Evolutionary conservation across 2,797 vertebrate genomes (phyloP).

Genomic region (Crypturellus tataupa): DNA sequence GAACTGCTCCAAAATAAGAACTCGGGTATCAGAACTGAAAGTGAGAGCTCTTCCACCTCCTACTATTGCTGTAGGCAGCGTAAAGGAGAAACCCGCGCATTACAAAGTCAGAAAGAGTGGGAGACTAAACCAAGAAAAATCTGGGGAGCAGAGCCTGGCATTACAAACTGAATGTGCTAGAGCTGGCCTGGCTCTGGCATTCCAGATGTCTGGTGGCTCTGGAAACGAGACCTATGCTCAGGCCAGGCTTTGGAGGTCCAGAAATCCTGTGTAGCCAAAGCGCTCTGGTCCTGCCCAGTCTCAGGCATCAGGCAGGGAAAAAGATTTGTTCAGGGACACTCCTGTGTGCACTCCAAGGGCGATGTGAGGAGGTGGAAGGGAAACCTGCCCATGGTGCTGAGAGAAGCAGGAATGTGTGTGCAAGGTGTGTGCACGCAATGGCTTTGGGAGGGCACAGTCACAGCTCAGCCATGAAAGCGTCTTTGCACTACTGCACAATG

Average conservation of each 20-base stretch:
- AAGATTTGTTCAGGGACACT: fast-evolving
- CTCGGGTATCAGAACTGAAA: not conserved
- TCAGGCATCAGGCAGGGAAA: not conserved
- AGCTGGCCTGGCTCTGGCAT: not conserved
- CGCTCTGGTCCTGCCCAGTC: not conserved
- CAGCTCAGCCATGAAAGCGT: not conserved
- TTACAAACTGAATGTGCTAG: not conserved
- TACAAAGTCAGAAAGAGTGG: not conserved
- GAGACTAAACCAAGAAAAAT: not conserved
- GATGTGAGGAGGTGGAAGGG: not conserved
- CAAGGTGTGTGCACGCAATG: not conserved
- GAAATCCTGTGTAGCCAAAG: not conserved
- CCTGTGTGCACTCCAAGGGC: not conserved
- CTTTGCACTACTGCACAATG: not conserved
- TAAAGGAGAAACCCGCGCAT: fast-evolving
- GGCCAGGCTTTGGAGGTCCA: not conserved
- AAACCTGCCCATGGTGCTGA: not conserved
- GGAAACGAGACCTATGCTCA: not conserved
- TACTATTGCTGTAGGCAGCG: not conserved
- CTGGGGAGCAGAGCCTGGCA: not conserved
- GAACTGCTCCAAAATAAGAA: not conserved
- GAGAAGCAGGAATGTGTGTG: not conserved
- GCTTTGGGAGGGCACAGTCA: not conserved
- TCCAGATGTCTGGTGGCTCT: not conserved
- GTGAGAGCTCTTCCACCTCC: not conserved